phyloP scores from a whole-genome alignment of 2,888 invertebrate species.

The Sinotaia quadrata region DNA sequence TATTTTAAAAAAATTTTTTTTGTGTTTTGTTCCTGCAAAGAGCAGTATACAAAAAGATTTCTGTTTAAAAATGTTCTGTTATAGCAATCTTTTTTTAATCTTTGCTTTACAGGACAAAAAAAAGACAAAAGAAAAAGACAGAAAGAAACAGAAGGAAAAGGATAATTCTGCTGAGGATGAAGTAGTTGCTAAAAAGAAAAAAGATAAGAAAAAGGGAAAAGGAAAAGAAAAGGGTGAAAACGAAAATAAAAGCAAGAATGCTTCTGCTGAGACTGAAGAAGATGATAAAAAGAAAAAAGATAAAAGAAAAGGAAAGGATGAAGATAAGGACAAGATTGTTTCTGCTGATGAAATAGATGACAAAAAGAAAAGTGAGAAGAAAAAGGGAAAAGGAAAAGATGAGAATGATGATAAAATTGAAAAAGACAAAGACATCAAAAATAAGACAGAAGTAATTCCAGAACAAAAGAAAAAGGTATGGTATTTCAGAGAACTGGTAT shows the following conservation, averaged over 20 bases:
- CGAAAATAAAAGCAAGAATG: background rate
- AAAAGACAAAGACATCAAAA: constrained; percentile 13
- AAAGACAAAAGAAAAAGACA: constrained; percentile 17
- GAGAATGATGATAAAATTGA: constrained; percentile 10
- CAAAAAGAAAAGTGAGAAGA: constrained; percentile 33
- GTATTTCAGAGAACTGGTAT: no score
- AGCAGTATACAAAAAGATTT: no score
- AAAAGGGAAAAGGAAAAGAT: constrained; percentile 29
- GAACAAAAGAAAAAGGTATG: constrained; percentile 27
- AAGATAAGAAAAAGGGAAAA: constrained; percentile 21
- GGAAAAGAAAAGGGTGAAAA: background rate
- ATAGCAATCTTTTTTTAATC: no score
- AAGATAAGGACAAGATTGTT: constrained; percentile 27
- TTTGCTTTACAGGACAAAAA: no score
- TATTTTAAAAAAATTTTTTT: no score
- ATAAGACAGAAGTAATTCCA: constrained; percentile 19
- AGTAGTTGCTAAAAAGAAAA: constrained; percentile 30
- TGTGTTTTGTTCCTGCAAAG: no score
- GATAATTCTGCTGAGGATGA: constrained; percentile 35
- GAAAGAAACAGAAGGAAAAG: constrained; percentile 32
- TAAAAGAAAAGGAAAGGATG: constrained; percentile 27
- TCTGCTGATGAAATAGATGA: constrained; percentile 23
- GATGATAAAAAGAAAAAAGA: constrained; percentile 15
- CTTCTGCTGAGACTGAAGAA: background rate
- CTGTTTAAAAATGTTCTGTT: no score